Conservation (phyloP, 2,113 vertebrate genomes). For the Trinectes maculatus region DNA sequence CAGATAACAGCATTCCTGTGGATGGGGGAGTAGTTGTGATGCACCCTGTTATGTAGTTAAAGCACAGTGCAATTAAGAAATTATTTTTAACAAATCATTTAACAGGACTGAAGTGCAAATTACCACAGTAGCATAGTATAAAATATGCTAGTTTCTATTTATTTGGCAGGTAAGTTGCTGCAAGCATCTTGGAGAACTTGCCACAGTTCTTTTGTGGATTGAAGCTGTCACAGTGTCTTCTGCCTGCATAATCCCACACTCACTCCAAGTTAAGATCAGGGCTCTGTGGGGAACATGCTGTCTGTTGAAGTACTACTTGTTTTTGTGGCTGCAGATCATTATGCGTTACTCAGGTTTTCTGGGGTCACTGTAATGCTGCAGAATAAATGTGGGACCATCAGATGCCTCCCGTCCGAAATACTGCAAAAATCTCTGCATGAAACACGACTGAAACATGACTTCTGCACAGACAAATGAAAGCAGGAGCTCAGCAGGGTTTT, state of each 20-base stretch:
- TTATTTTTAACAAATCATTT: slow-evolving; percentile 24
- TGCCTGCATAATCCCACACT: neutral
- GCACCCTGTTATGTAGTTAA: neutral
- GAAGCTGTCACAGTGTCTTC: neutral
- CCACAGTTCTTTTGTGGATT: neutral
- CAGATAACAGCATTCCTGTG: slow-evolving; percentile 12
- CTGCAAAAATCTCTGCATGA: neutral
- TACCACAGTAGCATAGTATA: slow-evolving; percentile 17
- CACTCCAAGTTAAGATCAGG: neutral
- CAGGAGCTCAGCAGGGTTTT: slow-evolving; percentile 13
- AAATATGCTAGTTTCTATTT: too few relatives aligned
- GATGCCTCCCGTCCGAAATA: neutral
- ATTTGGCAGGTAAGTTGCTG: neutral
- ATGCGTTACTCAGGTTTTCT: neutral
- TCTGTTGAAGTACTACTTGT: neutral
- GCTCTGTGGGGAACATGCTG: neutral
- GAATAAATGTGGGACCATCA: neutral
- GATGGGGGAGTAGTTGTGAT: slow-evolving; percentile 7
- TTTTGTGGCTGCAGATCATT: neutral
- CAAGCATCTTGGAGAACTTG: too few relatives aligned
- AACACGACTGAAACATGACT: too few relatives aligned
- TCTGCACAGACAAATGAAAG: slow-evolving; percentile 4
- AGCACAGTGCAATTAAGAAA: slow-evolving; percentile 30
- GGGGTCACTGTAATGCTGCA: neutral
- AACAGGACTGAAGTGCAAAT: slow-evolving; percentile 20